phyloP scores from a whole-genome alignment of 2,113 vertebrate species.

The Galbula dea region DNA sequence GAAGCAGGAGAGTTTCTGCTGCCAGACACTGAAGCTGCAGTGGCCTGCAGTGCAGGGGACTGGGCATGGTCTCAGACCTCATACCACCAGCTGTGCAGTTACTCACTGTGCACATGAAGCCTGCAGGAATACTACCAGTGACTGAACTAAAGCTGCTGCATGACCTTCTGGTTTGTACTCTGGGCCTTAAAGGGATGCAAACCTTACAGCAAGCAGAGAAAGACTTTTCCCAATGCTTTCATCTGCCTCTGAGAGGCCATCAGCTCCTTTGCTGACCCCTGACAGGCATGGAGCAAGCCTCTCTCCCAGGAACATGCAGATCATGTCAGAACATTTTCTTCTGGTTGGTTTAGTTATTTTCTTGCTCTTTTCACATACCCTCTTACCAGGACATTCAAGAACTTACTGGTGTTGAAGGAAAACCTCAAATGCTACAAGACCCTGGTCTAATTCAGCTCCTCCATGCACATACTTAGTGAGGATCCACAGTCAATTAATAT shows the following conservation, averaged over 20 bases:
- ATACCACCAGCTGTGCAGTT: not conserved
- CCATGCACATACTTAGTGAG: not conserved
- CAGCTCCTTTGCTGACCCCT: not conserved
- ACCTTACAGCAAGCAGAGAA: not conserved
- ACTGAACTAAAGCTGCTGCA: not conserved
- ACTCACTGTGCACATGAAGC: not conserved
- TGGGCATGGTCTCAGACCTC: not conserved
- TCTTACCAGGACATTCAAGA: not conserved
- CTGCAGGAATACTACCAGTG: not conserved
- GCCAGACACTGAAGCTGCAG: not conserved
- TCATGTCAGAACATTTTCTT: not conserved
- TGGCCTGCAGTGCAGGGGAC: fast-evolving
- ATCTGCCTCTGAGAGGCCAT: not conserved
- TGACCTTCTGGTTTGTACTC: not conserved
- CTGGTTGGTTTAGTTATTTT: not conserved
- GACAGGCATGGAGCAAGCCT: not conserved
- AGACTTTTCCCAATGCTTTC: not conserved
- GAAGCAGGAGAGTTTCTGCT: not conserved
- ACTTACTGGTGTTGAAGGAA: not conserved
- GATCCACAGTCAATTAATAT: not conserved
- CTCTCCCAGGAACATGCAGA: not conserved
- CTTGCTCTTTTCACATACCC: not conserved
- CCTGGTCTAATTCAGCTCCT: not conserved
- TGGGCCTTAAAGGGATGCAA: not conserved
- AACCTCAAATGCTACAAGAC: not conserved